Evolutionary conservation across 2,888 invertebrate species (phyloP).

Genomic region (Plagodis dolabraria): DNA sequence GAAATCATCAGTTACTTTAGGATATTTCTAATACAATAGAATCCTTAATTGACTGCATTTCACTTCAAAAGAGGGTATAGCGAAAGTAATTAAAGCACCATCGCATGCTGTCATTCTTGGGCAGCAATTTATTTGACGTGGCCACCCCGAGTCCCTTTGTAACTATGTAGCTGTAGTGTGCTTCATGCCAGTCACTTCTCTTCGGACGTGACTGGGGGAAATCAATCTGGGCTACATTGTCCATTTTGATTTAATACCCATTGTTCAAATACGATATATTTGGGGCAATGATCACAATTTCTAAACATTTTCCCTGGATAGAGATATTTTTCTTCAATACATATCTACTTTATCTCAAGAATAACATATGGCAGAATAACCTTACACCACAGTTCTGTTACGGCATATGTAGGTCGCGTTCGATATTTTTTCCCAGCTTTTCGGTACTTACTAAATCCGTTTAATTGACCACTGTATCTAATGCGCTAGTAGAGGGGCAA

Average conservation of each 20-base stretch:
- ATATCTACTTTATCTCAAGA: too few relatives aligned
- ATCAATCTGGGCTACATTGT: constrained; percentile 59
- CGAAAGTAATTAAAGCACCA: constrained; percentile 66
- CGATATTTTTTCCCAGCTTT: too few relatives aligned
- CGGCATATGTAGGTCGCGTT: too few relatives aligned
- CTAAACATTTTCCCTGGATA: too few relatives aligned
- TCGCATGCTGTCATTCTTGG: constrained; percentile 57
- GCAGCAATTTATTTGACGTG: constrained; percentile 66
- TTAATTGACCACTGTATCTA: too few relatives aligned
- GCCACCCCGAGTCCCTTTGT: constrained; percentile 71
- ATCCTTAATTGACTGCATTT: constrained; percentile 32
- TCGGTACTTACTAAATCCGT: too few relatives aligned
- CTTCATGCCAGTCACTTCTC: constrained; percentile 73
- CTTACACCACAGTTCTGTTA: too few relatives aligned
- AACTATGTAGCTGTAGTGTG: constrained; percentile 58
- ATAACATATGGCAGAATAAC: too few relatives aligned
- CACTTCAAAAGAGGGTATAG: constrained; percentile 41
- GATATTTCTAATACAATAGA: constrained; percentile 30
- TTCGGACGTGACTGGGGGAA: constrained; percentile 65
- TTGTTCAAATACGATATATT: constrained; percentile 50
- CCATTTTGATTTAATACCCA: constrained; percentile 61
- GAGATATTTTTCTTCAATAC: too few relatives aligned
- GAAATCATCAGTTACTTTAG: too few relatives aligned
- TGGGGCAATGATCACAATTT: constrained; percentile 23
- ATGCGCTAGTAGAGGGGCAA: too few relatives aligned